These are phyloP conservation scores for Orthonyx spaldingii DNA, from an alignment of 2,113 vertebrate species.

Conservation along the genomic window DNA sequence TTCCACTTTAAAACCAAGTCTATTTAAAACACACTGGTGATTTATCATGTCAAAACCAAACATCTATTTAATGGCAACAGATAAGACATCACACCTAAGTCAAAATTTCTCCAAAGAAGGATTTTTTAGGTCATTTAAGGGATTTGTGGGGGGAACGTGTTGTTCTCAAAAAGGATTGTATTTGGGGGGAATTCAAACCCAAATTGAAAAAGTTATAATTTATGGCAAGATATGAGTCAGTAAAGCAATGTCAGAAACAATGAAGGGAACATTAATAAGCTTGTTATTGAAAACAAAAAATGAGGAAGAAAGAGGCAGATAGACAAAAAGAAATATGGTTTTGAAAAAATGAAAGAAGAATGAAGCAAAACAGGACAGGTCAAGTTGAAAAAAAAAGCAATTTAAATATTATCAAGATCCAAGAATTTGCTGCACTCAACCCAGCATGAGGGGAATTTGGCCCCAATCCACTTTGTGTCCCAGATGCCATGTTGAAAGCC, in stretches of 20 bases:
- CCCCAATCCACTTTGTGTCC: neutral
- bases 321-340: neutral
- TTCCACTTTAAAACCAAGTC: neutral
- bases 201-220: neutral
- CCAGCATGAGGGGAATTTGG: neutral
- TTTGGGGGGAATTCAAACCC: neutral
- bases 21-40: neutral
- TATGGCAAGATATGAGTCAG: constrained; percentile 14
- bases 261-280: neutral
- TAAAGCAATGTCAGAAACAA: constrained; percentile 18
- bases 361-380: neutral
- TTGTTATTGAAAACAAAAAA: neutral
- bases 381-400: neutral
- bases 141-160: neutral
- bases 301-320: neutral
- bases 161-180: constrained; percentile 11
- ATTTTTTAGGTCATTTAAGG: constrained; percentile 31
- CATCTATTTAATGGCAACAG: neutral
- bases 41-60: neutral
- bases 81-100: neutral
- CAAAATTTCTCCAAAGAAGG: neutral
- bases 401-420: neutral
- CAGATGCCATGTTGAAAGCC: neutral
- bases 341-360: neutral
- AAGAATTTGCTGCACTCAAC: neutral